These are phyloP conservation scores for Spinus olivaceus DNA, from an alignment of 2,797 vertebrate species.

Conservation along the genomic window DNA sequence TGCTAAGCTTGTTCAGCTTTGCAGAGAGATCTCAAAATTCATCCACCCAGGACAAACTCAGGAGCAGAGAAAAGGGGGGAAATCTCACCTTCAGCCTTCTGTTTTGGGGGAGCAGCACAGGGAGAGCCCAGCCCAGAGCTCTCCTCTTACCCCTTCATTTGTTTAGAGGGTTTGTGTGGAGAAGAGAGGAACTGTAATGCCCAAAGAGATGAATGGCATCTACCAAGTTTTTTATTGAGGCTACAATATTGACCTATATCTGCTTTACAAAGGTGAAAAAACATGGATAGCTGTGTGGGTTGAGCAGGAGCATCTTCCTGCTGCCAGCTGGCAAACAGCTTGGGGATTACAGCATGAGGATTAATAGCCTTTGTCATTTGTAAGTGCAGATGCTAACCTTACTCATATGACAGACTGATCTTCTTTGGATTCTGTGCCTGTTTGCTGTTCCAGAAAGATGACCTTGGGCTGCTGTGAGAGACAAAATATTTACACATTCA, in stretches of 20 bases:
- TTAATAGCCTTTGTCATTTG: conserved; percentile 70
- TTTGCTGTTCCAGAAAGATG: conserved; percentile 64
- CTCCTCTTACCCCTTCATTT: neutral
- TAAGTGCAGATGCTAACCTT: conserved; percentile 68
- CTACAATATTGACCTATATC: conserved; percentile 53
- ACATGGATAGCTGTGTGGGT: conserved; percentile 45
- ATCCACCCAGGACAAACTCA: neutral
- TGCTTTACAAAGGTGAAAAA: conserved; percentile 61
- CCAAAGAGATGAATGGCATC: conserved; percentile 29
- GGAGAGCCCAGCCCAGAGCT: neutral
- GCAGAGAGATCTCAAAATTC: neutral
- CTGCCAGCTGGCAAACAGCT: conserved; percentile 67
- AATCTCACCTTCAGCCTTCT: neutral
- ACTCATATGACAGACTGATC: conserved; percentile 65
- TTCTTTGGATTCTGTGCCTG: conserved; percentile 61
- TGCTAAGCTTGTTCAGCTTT: neutral
- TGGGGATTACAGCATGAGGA: conserved; percentile 66
- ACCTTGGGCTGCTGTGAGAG: conserved; percentile 63
- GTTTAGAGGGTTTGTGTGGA: neutral
- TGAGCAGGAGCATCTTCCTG: conserved; percentile 50
- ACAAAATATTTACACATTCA: conserved; percentile 58
- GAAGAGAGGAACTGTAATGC: neutral
- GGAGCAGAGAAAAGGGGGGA: neutral
- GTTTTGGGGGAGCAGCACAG: neutral
- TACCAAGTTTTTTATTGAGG: neutral